A percentile compares a stretch with the other conserved stretches of the same genome.
Evolutionary conservation across 2,888 invertebrate genomes (phyloP).

Genomic region (Carterocephalus palaemon): DNA sequence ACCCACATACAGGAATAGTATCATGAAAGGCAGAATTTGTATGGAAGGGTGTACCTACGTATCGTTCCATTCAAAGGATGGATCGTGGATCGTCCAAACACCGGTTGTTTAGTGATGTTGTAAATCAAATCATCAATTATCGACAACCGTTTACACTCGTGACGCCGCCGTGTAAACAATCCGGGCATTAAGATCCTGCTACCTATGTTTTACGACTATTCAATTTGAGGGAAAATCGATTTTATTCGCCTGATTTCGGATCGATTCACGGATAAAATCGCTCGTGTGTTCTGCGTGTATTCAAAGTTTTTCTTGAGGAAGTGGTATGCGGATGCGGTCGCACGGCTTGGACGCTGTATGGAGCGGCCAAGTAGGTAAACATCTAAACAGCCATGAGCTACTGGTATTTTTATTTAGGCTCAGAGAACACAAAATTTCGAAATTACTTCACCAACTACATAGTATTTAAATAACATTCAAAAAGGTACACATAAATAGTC

Average conservation of each 20-base stretch:
- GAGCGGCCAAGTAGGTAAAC: conserved; percentile 45
- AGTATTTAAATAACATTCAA: neutral
- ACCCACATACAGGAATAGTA: conserved; percentile 14
- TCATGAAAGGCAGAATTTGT: conserved; percentile 10
- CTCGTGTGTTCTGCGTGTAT: conserved; percentile 46
- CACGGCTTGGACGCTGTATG: conserved; percentile 51
- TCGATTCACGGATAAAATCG: conserved; percentile 67
- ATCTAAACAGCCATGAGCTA: conserved; percentile 26
- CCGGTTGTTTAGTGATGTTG: conserved; percentile 77
- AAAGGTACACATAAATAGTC: no score
- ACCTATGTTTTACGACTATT: conserved; percentile 73
- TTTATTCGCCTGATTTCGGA: conserved; percentile 75
- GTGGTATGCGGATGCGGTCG: conserved; percentile 64
- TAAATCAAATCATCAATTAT: conserved; percentile 80
- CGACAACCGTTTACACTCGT: conserved; percentile 76
- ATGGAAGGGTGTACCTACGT: conserved; percentile 1
- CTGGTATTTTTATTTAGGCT: no score
- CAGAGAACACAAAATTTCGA: neutral
- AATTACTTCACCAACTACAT: neutral
- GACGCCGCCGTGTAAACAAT: conserved; percentile 78
- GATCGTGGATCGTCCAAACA: conserved; percentile 69
- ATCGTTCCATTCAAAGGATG: conserved; percentile 60
- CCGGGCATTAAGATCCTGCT: conserved; percentile 69
- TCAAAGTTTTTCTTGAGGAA: conserved; percentile 60
- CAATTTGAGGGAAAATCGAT: conserved; percentile 78